A percentile compares a stretch with the other conserved stretches of the same genome.
phyloP scores from a whole-genome alignment of 2,797 vertebrate genomes.

The Melanotaenia maccullochi region DNA sequence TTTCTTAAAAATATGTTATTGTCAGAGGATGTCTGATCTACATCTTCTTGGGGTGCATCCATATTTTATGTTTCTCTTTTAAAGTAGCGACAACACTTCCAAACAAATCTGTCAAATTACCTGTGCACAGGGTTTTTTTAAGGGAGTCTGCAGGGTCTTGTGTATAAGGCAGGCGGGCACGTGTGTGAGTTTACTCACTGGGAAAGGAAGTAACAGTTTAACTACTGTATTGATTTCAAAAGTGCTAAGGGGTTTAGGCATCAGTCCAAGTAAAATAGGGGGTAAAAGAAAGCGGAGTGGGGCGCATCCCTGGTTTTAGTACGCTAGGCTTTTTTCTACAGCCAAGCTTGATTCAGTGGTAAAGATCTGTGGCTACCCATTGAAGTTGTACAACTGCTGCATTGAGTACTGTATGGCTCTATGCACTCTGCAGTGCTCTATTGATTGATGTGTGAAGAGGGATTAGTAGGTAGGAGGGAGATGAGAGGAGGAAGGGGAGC shows the following conservation, averaged over 20 bases:
- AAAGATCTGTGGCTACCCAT: slow-evolving; percentile 76
- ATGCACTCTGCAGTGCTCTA: slow-evolving; percentile 76
- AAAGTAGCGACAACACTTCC: slow-evolving; percentile 58
- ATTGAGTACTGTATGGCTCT: slow-evolving; percentile 74
- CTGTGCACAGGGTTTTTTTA: slow-evolving; percentile 70
- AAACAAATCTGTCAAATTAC: slow-evolving; percentile 77
- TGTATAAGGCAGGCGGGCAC: slow-evolving; percentile 37
- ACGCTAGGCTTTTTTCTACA: slow-evolving; percentile 52
- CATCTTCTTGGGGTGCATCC: slow-evolving; percentile 39
- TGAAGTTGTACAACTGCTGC: slow-evolving; percentile 75
- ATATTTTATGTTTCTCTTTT: slow-evolving; percentile 64
- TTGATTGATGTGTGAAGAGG: slow-evolving; percentile 81
- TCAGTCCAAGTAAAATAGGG: slow-evolving; percentile 72
- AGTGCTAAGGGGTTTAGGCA: slow-evolving; percentile 75
- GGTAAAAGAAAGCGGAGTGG: slow-evolving; percentile 64
- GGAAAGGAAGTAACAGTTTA: slow-evolving; percentile 80
- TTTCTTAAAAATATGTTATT: slow-evolving; percentile 38
- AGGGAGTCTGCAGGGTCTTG: slow-evolving; percentile 62
- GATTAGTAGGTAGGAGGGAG: slow-evolving; percentile 70
- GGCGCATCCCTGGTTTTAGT: slow-evolving; percentile 68
- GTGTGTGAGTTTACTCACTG: slow-evolving; percentile 49
- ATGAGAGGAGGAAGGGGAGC: slow-evolving; percentile 30
- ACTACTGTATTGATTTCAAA: slow-evolving; percentile 81
- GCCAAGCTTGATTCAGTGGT: slow-evolving; percentile 69
- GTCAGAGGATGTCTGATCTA: slow-evolving; percentile 35